Evolutionary conservation across 2,797 vertebrate genomes (phyloP).

Genomic region (Paramormyrops hopkinsi): DNA sequence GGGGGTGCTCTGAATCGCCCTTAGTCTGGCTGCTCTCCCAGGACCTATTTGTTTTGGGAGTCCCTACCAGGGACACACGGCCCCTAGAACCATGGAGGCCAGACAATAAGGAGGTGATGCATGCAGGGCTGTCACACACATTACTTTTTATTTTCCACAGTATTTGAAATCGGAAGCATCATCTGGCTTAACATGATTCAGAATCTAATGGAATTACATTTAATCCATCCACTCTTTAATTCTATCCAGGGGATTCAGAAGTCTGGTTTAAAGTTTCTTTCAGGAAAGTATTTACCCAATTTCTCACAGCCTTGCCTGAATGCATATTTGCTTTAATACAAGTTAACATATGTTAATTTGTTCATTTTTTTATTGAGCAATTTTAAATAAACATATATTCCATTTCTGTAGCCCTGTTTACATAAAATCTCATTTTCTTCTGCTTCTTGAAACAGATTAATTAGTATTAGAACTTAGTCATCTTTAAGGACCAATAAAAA

Average conservation of each 20-base stretch:
- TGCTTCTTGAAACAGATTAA: slow-evolving; percentile 7
- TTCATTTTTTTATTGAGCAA: background rate
- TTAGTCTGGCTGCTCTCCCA: background rate
- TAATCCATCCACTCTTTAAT: background rate
- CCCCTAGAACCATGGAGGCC: background rate
- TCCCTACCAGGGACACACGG: background rate
- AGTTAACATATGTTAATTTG: slow-evolving; percentile 4
- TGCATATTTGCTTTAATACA: background rate
- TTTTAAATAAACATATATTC: background rate
- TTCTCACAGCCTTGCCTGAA: background rate
- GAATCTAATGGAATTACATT: background rate
- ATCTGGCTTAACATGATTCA: background rate
- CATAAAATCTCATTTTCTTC: background rate
- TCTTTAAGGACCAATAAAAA: slow-evolving; percentile 17
- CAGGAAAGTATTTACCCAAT: background rate
- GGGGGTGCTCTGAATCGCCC: background rate
- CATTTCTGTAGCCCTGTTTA: background rate
- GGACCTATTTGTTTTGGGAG: background rate
- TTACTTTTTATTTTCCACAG: background rate
- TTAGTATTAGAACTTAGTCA: slow-evolving; percentile 1
- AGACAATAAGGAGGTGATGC: background rate
- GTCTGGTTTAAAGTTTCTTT: background rate
- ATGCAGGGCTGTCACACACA: background rate
- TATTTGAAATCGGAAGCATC: background rate
- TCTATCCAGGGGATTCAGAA: background rate